Evolutionary conservation across 2,888 invertebrate species (phyloP).

Genomic region (Gryllus longicercus): DNA sequence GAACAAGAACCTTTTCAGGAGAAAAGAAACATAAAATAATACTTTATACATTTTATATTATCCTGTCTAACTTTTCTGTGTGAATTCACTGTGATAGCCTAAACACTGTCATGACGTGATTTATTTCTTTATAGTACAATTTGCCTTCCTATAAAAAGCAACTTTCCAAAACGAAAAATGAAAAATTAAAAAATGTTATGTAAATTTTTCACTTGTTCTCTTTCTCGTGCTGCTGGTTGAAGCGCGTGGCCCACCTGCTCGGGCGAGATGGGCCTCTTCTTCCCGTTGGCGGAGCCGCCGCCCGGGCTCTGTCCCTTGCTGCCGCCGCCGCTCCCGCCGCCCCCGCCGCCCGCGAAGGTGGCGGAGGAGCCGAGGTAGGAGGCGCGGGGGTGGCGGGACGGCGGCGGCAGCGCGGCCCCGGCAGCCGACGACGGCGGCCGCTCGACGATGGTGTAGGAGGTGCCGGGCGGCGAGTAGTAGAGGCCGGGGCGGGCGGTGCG

Average conservation of each 20-base stretch:
- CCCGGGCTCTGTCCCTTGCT: conserved; percentile 43
- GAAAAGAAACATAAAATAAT: too few relatives aligned
- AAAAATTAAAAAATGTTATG: too few relatives aligned
- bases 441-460: conserved; percentile 84
- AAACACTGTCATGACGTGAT: too few relatives aligned
- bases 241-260: conserved; percentile 61
- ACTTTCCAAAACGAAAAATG: too few relatives aligned
- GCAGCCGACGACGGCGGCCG: conserved; percentile 49
- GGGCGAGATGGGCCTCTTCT: conserved; percentile 78
- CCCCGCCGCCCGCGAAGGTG: conserved; percentile 21
- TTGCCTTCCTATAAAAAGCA: too few relatives aligned
- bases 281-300: conserved; percentile 60
- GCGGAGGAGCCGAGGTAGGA: conserved; percentile 27
- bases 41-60: too few relatives aligned
- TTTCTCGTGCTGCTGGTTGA: too few relatives aligned
- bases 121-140: too few relatives aligned
- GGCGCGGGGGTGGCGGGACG: conserved; percentile 31
- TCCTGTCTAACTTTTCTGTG: too few relatives aligned
- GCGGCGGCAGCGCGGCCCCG: conserved; percentile 27
- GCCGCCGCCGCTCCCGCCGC: conserved; percentile 22
- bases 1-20: too few relatives aligned
- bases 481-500: conserved; percentile 57
- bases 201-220: too few relatives aligned
- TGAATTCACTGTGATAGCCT: too few relatives aligned
- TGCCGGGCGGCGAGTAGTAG: conserved; percentile 85